These are phyloP conservation scores for Perca flavescens DNA, from an alignment of 2,113 vertebrate genomes.

Conservation along the genomic window DNA sequence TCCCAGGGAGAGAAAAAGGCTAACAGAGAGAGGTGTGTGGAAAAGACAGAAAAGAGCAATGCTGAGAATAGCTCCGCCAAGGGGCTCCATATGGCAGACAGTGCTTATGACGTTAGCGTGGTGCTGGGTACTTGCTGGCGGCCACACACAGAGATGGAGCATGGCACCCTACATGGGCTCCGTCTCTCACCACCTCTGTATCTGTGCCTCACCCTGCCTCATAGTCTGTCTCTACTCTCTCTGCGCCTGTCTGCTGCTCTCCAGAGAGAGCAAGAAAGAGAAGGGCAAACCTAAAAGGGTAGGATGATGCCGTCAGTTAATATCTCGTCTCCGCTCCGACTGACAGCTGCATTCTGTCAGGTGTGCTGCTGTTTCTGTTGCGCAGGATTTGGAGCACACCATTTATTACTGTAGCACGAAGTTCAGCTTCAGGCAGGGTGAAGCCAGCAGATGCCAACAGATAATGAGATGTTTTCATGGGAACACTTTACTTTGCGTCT, in stretches of 20 bases:
- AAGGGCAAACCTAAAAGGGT: conserved; percentile 46
- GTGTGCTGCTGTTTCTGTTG: conserved; percentile 56
- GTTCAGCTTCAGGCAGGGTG: conserved; percentile 26
- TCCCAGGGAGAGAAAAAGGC: conserved; percentile 28
- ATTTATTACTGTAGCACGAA: conserved; percentile 43
- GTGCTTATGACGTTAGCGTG: conserved; percentile 35
- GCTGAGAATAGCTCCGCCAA: conserved; percentile 52
- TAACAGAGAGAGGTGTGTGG: conserved; percentile 14
- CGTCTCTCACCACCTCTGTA: conserved; percentile 17
- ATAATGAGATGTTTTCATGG: conserved; percentile 18
- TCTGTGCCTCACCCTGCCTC: conserved; percentile 34
- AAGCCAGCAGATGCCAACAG: conserved; percentile 1
- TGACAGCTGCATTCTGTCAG: conserved; percentile 70
- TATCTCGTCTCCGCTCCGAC: conserved; percentile 27
- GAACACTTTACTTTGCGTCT: background rate
- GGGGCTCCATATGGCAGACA: conserved; percentile 55
- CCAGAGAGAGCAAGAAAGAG: conserved; percentile 23
- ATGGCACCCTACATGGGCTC: conserved; percentile 27
- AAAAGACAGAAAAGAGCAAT: conserved; percentile 1
- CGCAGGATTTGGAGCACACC: conserved; percentile 7
- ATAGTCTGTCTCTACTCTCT: conserved; percentile 36
- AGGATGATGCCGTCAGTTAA: conserved; percentile 56
- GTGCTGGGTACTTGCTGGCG: conserved; percentile 46
- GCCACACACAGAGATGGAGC: conserved; percentile 25
- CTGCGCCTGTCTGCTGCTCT: conserved; percentile 29